Evolutionary conservation across 2,888 invertebrate species (phyloP).

Genomic region (Gibbula magus): DNA sequence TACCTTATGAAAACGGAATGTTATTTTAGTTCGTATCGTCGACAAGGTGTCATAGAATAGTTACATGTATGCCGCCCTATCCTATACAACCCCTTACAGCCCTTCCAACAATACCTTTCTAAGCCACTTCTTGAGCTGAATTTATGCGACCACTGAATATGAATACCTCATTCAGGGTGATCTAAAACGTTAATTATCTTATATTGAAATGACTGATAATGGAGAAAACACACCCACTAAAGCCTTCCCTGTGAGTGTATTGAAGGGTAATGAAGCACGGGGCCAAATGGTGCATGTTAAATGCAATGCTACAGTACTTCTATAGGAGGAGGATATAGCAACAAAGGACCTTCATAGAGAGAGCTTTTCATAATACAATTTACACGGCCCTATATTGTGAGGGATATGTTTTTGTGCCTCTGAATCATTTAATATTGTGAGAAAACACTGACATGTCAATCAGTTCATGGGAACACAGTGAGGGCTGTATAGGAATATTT

Average conservation of each 20-base stretch:
- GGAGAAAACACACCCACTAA: slow-evolving; percentile 6
- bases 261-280: not conserved
- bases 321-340: not conserved
- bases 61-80: not conserved
- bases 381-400: slow-evolving; percentile 5
- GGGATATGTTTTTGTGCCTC: not conserved
- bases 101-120: not conserved
- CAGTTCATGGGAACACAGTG: not conserved
- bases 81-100: not conserved
- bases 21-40: not conserved
- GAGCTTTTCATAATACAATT: slow-evolving; percentile 13
- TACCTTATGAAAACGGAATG: not conserved
- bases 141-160: slow-evolving; percentile 7
- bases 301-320: not conserved
- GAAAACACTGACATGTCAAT: slow-evolving; percentile 1
- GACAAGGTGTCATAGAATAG: not conserved
- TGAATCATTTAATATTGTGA: slow-evolving; percentile 15
- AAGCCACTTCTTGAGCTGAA: not conserved
- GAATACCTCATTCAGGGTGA: not conserved
- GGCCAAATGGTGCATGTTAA: slow-evolving; percentile 15
- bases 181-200: slow-evolving; percentile 3
- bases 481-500: no score
- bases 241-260: not conserved
- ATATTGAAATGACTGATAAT: slow-evolving; percentile 6
- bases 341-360: not conserved